These are phyloP conservation scores for Anguilla pacifica DNA, from an alignment of 2,797 vertebrate genomes.

Conservation along the genomic window DNA sequence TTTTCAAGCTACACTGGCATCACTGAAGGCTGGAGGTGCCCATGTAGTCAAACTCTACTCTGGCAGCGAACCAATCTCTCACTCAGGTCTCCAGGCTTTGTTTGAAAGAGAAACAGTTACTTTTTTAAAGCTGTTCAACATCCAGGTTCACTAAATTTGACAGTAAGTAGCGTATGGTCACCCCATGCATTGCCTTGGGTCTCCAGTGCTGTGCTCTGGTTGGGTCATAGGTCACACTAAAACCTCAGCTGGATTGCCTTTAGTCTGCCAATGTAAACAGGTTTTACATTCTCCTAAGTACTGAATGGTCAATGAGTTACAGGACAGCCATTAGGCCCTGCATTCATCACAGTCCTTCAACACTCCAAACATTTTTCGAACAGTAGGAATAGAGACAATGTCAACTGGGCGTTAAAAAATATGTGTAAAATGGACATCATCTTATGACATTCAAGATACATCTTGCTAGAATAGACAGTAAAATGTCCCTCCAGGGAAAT, in stretches of 20 bases:
- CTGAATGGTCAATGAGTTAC: not conserved
- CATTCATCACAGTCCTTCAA: not conserved
- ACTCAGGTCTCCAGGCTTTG: not conserved
- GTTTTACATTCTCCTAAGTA: conserved; percentile 9
- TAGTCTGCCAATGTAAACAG: conserved; percentile 14
- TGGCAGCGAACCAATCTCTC: not conserved
- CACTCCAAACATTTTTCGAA: not conserved
- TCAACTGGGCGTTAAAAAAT: not conserved
- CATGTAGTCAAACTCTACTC: not conserved
- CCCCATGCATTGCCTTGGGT: not conserved
- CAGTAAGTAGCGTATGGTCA: not conserved
- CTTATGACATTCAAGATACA: not conserved
- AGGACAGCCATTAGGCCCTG: conserved; percentile 1
- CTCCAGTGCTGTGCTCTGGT: conserved; percentile 13
- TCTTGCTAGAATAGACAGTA: not conserved
- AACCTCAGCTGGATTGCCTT: not conserved
- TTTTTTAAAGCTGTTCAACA: not conserved
- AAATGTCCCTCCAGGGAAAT: not conserved
- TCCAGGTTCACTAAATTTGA: not conserved
- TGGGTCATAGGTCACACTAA: conserved; percentile 24
- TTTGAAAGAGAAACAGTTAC: not conserved
- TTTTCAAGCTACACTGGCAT: not conserved
- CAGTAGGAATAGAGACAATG: not conserved
- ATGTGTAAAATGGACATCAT: not conserved
- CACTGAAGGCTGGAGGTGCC: not conserved